A percentile compares a stretch with the other conserved stretches of the same genome.
Evolutionary conservation across 1,140 invertebrate genomes (phyloP).

Genomic region (Drosophila aff.): DNA sequence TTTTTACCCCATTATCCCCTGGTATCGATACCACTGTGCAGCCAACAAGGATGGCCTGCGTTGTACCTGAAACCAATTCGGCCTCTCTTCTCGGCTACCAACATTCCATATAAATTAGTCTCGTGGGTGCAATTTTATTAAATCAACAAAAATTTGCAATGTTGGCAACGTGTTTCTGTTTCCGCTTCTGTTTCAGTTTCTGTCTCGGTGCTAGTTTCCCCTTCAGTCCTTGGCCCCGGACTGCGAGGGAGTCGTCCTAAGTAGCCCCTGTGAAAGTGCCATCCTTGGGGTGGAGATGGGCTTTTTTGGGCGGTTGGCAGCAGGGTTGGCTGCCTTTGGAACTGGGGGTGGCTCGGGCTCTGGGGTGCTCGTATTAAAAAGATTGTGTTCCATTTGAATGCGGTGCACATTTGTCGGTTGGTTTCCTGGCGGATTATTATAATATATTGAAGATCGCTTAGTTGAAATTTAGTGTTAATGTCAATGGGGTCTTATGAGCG

Average conservation of each 20-base stretch:
- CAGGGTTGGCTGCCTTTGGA: slow-evolving; percentile 4
- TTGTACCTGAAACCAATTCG: slow-evolving; percentile 75
- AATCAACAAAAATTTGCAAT: slow-evolving; percentile 84
- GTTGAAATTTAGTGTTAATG: slow-evolving; percentile 78
- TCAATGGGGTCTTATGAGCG: slow-evolving; percentile 35
- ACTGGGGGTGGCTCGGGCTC: slow-evolving; percentile 25
- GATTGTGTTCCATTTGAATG: slow-evolving; percentile 78
- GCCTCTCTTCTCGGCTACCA: slow-evolving; percentile 68
- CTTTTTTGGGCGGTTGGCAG: neutral
- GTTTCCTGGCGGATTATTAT: slow-evolving; percentile 68
- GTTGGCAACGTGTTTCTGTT: slow-evolving; percentile 66
- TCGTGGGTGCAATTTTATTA: slow-evolving; percentile 84
- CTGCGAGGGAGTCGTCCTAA: slow-evolving; percentile 49
- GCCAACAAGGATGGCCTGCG: slow-evolving; percentile 39
- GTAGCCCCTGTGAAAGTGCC: slow-evolving; percentile 52
- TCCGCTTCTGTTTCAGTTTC: slow-evolving; percentile 17
- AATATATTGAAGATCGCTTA: slow-evolving; percentile 81
- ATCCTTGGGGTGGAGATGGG: slow-evolving; percentile 33
- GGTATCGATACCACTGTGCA: slow-evolving; percentile 36
- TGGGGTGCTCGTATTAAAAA: slow-evolving; percentile 61
- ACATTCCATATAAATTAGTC: slow-evolving; percentile 83
- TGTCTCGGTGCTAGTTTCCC: slow-evolving; percentile 31
- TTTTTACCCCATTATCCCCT: neutral
- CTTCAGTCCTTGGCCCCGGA: slow-evolving; percentile 10
- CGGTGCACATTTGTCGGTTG: slow-evolving; percentile 59